Evolutionary conservation across 2,113 vertebrate genomes (phyloP), one percentile per base, ranked within the genome.

Genomic region (Psophia crepitans): DNA sequence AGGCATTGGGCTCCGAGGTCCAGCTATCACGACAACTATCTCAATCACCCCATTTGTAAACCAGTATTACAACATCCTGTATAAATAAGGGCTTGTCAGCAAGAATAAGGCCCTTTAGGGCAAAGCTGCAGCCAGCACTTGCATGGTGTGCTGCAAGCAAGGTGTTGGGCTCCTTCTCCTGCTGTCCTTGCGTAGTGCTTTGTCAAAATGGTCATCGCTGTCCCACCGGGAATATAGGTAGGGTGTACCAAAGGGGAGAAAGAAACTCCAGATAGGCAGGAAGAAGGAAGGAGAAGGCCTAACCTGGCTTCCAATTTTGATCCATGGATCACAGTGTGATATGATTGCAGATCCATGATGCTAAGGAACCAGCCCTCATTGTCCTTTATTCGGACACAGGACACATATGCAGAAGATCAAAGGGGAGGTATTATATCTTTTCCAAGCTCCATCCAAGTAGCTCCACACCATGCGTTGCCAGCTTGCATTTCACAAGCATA

Each of bases 131-230:
- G 53, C 9, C 21, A 41, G 37, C 4, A 2, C 17, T 63, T n/a
- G 41, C 33, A 46, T 4, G 12, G 17, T 19, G 8, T 33, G 35
- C 56, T 71, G 26, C 56, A 77, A 76, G 32, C 26, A 61, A 71
- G 20, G 23, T 81, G 14, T 10, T 58, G 37, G n/a, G 12, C 51
- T 79, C n/a, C 57, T 33, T 28, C 20, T 70, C 35, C 37, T 49
- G 24, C 17, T 56, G 39, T 35, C 44, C 39, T 69, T 74, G 12
- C 0, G 0, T 5, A n/a, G 32, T n/a, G 46, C 17, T n/a, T 53
- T 44, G 12, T 37, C 76, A 69, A 86, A 92, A 39, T 6, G 37
- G 17, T 8, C 65, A 37, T 7, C 85, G 41, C 22, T 92, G 33
- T 27, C 39, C 49, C 44, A 24, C 48, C 35, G 33, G 26, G 32